Base-by-base conservation (phyloP, 2,888 invertebrate genomes). In the Xanthorhoe designata region DNA sequence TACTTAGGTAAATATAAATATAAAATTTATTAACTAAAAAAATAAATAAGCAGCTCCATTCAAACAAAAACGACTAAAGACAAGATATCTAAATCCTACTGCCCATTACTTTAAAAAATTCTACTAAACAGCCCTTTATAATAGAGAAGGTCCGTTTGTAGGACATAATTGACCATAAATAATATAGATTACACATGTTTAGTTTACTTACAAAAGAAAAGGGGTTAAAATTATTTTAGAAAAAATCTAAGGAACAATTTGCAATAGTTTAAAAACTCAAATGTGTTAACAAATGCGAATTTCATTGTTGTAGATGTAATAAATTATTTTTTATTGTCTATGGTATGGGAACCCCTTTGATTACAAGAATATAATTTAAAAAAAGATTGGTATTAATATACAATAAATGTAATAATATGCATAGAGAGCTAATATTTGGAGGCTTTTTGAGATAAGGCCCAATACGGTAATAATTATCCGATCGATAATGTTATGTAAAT, bases 131-230 rank as follows among this genome's bases (percentile, higher is more conserved):
- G 77, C 79, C 85, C 80, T 73, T 78, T 78, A 85, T 85, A 85
- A 87, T 84, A 81, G 78, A 78, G 77, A 75, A 81, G 71, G 84
- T 84, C 84, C 86, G 77, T 88, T 86, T 78, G 75, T 79, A 78
- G 81, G 86, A 88, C 88, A 89, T 92, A 92, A 92, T 92, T 92
- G 90, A 90, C 90, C 92, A 92, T 92, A 91, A 91, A 92, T 92
- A 91, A 91, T 79, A 80, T 51, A 83, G 80, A 89, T 87, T 86
- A 91, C 90, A 90, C 82, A 85, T 91, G 90, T 92, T 87, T 83
- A 83, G 85, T 84, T 81, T 79, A 81, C 81, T 83, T 78, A 69
- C 66, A 75, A 73, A 74, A 76, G 74, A 64, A 64, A 69, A 60
- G 29, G 60, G 66, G 35, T 47, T 19, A 54, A 32, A 8, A 17